A percentile compares a stretch with the other conserved stretches of the same genome.
These are phyloP conservation scores for Trachymyrmex cornetzi DNA, from an alignment of 1,140 invertebrate species.

Conservation along the genomic window DNA sequence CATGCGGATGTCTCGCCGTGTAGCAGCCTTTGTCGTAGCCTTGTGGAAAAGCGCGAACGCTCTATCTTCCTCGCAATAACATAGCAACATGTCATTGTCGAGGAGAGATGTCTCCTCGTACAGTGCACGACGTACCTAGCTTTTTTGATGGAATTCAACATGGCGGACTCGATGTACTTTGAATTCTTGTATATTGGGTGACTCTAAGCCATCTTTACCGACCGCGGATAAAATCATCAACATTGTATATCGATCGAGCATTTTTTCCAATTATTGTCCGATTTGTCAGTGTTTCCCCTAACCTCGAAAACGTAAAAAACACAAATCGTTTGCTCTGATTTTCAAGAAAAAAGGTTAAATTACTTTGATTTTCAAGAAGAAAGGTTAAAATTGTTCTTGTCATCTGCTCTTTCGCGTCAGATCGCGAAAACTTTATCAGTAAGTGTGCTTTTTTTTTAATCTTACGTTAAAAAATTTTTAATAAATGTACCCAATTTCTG, in stretches of 20 bases:
- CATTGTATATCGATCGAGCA: background rate
- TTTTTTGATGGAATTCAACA: background rate
- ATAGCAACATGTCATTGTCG: constrained; percentile 46
- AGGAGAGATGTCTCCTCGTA: constrained; percentile 10
- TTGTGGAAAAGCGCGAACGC: constrained; percentile 13
- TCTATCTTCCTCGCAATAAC: constrained; percentile 37
- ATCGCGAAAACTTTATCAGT: background rate
- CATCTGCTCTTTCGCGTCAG: background rate
- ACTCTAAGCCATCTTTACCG: background rate
- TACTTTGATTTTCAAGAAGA: background rate
- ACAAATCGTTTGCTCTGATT: background rate
- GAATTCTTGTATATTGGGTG: background rate
- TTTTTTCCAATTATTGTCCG: too few relatives aligned
- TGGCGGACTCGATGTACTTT: background rate
- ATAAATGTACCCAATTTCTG: background rate
- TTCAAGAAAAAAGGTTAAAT: background rate
- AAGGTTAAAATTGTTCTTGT: background rate
- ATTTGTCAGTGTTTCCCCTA: background rate
- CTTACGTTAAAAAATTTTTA: background rate
- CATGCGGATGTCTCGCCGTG: constrained; percentile 6
- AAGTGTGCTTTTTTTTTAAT: background rate
- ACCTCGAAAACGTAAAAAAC: background rate
- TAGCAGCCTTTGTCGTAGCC: background rate
- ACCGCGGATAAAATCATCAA: background rate
- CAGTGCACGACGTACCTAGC: constrained; percentile 1